phyloP scores from a whole-genome alignment of 1,140 invertebrate species.

The Drosophila cardini region DNA sequence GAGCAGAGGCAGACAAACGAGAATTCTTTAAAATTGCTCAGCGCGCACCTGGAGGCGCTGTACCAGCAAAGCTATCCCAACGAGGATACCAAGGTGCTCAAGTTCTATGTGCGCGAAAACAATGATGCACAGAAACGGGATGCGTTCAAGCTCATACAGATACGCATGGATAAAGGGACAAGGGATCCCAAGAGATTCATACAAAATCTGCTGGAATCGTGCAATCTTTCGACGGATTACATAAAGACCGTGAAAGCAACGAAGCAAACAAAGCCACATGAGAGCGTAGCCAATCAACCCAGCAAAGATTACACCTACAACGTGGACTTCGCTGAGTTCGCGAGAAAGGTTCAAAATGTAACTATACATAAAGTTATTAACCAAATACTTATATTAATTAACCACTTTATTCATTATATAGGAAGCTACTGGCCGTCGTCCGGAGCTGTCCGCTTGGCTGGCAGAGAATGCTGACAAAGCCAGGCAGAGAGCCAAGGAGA shows the following conservation, averaged over 20 bases:
- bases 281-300: conserved; percentile 46
- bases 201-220: conserved; percentile 90
- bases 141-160: conserved; percentile 89
- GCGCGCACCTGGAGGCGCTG: conserved; percentile 91
- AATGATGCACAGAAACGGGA: conserved; percentile 84
- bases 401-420: background rate
- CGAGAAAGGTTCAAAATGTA: conserved; percentile 58
- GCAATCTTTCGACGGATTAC: conserved; percentile 93
- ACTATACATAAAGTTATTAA: background rate
- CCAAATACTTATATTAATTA: background rate
- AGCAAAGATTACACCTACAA: conserved; percentile 70
- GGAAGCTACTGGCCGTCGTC: conserved; percentile 70
- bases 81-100: conserved; percentile 86
- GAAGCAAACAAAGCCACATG: conserved; percentile 20
- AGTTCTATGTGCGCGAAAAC: conserved; percentile 91
- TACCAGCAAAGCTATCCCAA: conserved; percentile 87
- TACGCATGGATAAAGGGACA: conserved; percentile 78
- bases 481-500: conserved; percentile 87
- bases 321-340: conserved; percentile 67
- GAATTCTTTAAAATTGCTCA: conserved; percentile 94
- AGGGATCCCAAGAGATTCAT: conserved; percentile 90
- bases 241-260: conserved; percentile 88
- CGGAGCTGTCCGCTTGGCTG: conserved; percentile 86
- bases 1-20: conserved; percentile 95
- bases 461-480: conserved; percentile 88